Evolutionary conservation across 1,140 invertebrate species (phyloP).

Genomic region (Diplogasteroides magnus): DNA sequence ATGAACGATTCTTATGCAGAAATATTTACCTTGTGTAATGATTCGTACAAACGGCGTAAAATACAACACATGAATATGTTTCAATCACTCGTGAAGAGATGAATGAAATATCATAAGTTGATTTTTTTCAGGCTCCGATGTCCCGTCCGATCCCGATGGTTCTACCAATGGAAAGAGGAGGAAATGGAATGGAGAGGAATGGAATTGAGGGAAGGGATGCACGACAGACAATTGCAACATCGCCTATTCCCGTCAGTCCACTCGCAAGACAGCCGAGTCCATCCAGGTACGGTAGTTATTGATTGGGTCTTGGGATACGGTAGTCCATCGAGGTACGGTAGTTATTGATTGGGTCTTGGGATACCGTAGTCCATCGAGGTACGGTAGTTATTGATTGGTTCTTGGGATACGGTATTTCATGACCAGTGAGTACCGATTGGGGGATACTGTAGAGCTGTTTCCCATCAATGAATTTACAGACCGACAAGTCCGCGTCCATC

Average conservation of each 20-base stretch:
- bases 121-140: neutral
- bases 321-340: neutral
- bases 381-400: neutral
- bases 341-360: neutral
- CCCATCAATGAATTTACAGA: neutral
- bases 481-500: neutral
- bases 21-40: too few species aligned
- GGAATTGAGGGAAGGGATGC: too few species aligned
- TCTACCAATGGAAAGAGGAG: neutral
- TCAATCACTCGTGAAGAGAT: too few species aligned
- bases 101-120: too few species aligned
- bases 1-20: too few species aligned
- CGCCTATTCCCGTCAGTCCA: neutral
- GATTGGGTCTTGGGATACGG: neutral
- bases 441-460: too few species aligned
- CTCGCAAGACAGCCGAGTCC: neutral
- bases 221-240: neutral
- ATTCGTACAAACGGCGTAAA: too few species aligned
- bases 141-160: neutral
- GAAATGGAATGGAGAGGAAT: too few species aligned
- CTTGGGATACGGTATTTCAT: neutral
- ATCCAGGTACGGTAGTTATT: neutral
- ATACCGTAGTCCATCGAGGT: neutral
- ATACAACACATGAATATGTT: too few species aligned
- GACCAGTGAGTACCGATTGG: neutral